Conservation (phyloP, 2,113 vertebrate species). For the Saguinus midas region DNA sequence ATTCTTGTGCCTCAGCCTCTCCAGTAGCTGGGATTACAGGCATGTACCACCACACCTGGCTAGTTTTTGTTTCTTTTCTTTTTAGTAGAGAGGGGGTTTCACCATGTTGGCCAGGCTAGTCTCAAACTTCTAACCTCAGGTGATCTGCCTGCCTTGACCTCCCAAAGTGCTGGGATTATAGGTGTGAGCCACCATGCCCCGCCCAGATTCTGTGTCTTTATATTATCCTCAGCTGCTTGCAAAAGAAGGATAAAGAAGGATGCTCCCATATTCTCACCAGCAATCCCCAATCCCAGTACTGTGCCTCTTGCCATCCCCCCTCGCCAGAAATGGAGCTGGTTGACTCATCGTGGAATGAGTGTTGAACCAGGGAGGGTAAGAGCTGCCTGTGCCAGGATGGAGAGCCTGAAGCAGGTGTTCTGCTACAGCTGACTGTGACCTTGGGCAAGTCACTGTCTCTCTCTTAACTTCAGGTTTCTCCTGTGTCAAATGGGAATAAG, state of each 20-base stretch:
- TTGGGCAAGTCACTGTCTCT: neutral
- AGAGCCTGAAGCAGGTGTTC: neutral
- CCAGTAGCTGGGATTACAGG: no score
- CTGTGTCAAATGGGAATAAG: neutral
- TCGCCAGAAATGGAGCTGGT: neutral
- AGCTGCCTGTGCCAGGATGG: neutral
- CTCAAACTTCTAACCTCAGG: no score
- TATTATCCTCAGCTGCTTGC: neutral
- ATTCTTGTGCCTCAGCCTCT: no score
- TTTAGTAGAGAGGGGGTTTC: no score
- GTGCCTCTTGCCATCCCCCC: neutral
- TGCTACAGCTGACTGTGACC: neutral
- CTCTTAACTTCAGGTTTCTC: neutral
- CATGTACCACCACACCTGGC: no score
- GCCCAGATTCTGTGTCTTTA: neutral
- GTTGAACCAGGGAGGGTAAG: neutral
- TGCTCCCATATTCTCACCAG: fast-evolving
- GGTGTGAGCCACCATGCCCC: no score
- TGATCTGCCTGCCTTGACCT: no score
- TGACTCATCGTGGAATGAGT: neutral
- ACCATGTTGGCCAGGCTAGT: no score
- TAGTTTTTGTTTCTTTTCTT: no score
- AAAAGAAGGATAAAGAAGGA: neutral
- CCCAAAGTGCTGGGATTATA: no score
- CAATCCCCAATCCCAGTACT: neutral